Percentiles rank a stretch among this genome's conserved stretches.
Conservation (phyloP, 1,140 invertebrate genomes). For the Pollicipes pollicipes region DNA sequence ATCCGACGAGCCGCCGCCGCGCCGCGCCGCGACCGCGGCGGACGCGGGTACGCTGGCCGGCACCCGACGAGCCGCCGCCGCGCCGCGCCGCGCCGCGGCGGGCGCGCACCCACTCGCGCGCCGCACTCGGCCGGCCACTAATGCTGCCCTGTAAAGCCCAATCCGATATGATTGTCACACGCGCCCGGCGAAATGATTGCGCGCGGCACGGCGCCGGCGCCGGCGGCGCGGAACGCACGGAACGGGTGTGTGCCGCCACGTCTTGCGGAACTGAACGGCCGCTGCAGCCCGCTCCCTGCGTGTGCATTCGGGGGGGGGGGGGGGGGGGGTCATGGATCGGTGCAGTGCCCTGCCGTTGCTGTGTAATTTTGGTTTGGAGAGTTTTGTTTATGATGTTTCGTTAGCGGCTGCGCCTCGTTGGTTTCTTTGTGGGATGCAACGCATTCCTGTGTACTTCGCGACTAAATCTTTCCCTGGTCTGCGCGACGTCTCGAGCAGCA, state of each 20-base stretch:
- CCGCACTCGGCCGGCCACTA: not conserved
- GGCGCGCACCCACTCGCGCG: too few relatives aligned
- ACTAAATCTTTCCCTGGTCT: too few relatives aligned
- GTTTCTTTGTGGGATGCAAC: too few relatives aligned
- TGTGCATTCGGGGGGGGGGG: not conserved
- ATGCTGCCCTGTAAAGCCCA: not conserved
- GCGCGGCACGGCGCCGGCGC: not conserved
- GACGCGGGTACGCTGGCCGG: too few relatives aligned
- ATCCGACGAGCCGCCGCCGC: too few relatives aligned
- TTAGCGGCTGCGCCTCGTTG: not conserved
- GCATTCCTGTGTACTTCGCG: too few relatives aligned
- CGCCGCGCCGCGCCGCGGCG: too few relatives aligned
- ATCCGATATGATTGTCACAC: not conserved
- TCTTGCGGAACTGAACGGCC: not conserved
- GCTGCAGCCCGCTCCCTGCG: not conserved
- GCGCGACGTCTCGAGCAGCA: too few relatives aligned
- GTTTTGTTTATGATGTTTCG: not conserved
- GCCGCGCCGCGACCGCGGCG: too few relatives aligned
- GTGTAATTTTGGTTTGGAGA: not conserved
- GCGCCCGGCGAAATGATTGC: not conserved
- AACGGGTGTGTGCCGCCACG: too few relatives aligned
- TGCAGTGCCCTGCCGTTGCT: not conserved
- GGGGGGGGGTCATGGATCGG: not conserved
- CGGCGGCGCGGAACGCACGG: not conserved
- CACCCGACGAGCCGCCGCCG: too few relatives aligned